Evolutionary conservation across 2,797 vertebrate species (phyloP), one percentile per base, ranked within the genome.

Genomic region (Diglossa cyanea): DNA sequence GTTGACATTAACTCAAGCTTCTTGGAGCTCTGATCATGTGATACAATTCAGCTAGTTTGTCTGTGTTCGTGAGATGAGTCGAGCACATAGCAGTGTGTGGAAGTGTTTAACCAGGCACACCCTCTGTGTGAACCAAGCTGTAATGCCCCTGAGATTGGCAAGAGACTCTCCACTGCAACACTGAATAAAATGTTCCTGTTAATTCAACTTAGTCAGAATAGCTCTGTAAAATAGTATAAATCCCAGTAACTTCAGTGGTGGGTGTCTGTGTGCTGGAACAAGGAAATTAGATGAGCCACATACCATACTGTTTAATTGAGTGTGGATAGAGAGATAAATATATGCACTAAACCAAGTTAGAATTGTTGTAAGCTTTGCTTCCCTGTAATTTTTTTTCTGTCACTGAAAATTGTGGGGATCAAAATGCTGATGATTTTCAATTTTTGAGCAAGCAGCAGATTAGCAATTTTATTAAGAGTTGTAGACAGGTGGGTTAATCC

Each of bases 61-160:
- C 31, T 71, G 39, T 66, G 50, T 37, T 62, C 30, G 17, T 44
- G 67, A 24, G 25, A 30, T 19, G 40, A 58, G 19, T 10, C 0
- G 0, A 53, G 33, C 28, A 53, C 18, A 1, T 15, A 26, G 25
- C 62, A 26, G 7, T 14, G 6, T 0, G 0, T 17, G 54, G 65
- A 37, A 58, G 21, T 53, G 28, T 71, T 83, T 40, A 60, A 79
- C 13, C 15, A 82, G 58, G 50, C 17, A 28, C 35, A 44, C 6
- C 4, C 9, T 35, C 40, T 60, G 19, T 4, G 1, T 53, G 28
- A 35, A 24, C 23, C 26, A 57, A 51, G 3, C 30, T 55, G 20
- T 25, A 65, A 67, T n/a, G 11, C 23, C 37, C 7, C n/a, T 42
- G 20, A 28, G 51, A 58, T 6, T 80, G 24, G 10, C 53, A 74